These are phyloP conservation scores for Leucophenga montana DNA, from an alignment of 2,888 invertebrate genomes.

Conservation along the genomic window DNA sequence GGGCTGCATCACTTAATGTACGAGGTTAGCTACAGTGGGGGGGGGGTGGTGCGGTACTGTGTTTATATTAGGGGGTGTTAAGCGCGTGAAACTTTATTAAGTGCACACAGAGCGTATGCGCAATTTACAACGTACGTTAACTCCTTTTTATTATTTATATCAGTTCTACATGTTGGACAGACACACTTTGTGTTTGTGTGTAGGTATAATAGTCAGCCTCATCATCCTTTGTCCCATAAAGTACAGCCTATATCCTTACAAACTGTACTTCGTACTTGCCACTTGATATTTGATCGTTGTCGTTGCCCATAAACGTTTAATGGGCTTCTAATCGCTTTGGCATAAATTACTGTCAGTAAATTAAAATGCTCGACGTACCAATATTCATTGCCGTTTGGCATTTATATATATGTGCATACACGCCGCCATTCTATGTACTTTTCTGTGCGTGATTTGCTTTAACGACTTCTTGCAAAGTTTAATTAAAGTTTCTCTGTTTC, in stretches of 20 bases:
- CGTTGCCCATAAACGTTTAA: slow-evolving; percentile 49
- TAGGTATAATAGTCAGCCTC: not conserved
- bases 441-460: too few species aligned
- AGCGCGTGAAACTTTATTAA: slow-evolving; percentile 5
- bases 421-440: too few species aligned
- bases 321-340: slow-evolving; percentile 62
- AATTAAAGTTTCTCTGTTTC: too few species aligned
- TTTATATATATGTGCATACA: too few species aligned
- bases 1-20: not conserved
- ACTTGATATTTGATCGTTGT: slow-evolving; percentile 13
- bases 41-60: too few species aligned
- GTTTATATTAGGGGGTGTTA: not conserved
- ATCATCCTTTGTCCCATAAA: not conserved
- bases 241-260: not conserved
- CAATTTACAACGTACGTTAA: slow-evolving; percentile 3
- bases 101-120: slow-evolving; percentile 20
- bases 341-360: slow-evolving; percentile 61
- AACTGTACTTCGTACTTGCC: not conserved
- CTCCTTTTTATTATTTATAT: slow-evolving; percentile 19
- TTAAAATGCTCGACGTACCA: too few species aligned
- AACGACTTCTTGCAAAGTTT: too few species aligned
- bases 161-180: not conserved
- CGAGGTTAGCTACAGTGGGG: not conserved
- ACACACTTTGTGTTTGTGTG: not conserved
- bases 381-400: too few species aligned